phyloP scores from a whole-genome alignment of 2,797 vertebrate species.

The Gobio occitaniae region DNA sequence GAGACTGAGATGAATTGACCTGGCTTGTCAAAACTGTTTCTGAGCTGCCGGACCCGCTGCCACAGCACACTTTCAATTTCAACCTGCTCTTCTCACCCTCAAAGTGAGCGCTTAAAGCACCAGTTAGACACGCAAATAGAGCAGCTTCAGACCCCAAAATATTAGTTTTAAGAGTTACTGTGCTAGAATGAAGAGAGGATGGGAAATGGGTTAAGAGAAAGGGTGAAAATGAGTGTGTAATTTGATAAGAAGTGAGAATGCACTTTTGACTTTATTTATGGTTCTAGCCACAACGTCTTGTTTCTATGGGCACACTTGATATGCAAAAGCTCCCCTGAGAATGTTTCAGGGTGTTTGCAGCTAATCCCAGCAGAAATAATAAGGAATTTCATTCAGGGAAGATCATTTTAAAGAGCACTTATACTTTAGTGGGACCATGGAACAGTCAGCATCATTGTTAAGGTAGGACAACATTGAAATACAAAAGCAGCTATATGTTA shows the following conservation, averaged over 20 bases:
- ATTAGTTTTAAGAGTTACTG: slow-evolving; percentile 41
- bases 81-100: slow-evolving; percentile 30
- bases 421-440: neutral
- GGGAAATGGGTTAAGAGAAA: slow-evolving; percentile 12
- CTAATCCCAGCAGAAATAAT: slow-evolving; percentile 32
- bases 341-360: slow-evolving; percentile 2
- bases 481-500: neutral
- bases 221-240: slow-evolving; percentile 13
- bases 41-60: neutral
- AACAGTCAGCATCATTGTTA: neutral
- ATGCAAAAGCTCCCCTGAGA: slow-evolving; percentile 9
- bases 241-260: slow-evolving; percentile 13
- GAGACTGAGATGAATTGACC: slow-evolving; percentile 49
- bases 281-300: slow-evolving; percentile 7
- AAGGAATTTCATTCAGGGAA: slow-evolving; percentile 1
- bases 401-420: neutral
- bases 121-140: slow-evolving; percentile 31
- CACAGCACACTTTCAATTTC: slow-evolving; percentile 37
- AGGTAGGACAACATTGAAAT: neutral
- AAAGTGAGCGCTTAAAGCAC: slow-evolving; percentile 39
- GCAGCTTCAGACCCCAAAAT: slow-evolving; percentile 15
- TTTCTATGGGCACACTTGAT: neutral
- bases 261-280: slow-evolving; percentile 29
- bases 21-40: slow-evolving; percentile 37
- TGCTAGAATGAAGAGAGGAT: slow-evolving; percentile 33